These are phyloP conservation scores for Trialeurodes vaporariorum DNA, from an alignment of 1,140 invertebrate genomes.

Conservation along the genomic window DNA sequence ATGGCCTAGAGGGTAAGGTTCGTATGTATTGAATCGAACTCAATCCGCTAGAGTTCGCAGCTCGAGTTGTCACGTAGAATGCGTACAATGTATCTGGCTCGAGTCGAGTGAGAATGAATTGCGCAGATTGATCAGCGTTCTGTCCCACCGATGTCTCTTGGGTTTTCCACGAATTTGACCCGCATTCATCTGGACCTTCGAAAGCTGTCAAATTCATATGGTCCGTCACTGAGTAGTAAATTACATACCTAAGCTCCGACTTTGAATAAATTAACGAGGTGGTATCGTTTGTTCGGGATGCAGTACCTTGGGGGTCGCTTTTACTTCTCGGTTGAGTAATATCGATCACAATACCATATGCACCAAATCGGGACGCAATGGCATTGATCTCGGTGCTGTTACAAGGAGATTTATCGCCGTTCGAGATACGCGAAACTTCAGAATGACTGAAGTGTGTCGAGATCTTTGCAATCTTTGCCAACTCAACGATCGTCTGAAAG, in stretches of 20 bases:
- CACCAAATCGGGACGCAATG: constrained; percentile 3
- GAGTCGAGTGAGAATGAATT: constrained; percentile 41
- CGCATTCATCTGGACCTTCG: constrained; percentile 72
- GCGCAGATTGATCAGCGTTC: neutral
- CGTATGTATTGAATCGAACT: constrained; percentile 66
- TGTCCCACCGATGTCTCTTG: constrained; percentile 29
- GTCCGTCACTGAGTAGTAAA: constrained; percentile 47
- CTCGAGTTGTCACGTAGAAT: constrained; percentile 77
- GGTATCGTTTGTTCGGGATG: too few relatives aligned
- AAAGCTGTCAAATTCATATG: constrained; percentile 62
- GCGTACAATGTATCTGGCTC: constrained; percentile 78
- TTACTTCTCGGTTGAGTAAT: neutral
- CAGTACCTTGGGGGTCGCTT: too few relatives aligned
- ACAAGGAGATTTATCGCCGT: constrained; percentile 84
- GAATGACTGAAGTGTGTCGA: constrained; percentile 24
- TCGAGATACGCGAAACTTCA: constrained; percentile 70
- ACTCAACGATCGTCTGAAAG: constrained; percentile 54
- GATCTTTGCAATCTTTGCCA: constrained; percentile 43
- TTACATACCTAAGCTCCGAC: neutral
- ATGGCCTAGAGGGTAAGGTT: constrained; percentile 59
- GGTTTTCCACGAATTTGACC: constrained; percentile 46
- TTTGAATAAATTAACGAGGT: too few relatives aligned
- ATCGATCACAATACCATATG: constrained; percentile 9
- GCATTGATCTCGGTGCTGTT: constrained; percentile 33
- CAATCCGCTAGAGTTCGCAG: constrained; percentile 49